Evolutionary conservation across 2,113 vertebrate species (phyloP).

Genomic region (Gasterosteus aculeatus): DNA sequence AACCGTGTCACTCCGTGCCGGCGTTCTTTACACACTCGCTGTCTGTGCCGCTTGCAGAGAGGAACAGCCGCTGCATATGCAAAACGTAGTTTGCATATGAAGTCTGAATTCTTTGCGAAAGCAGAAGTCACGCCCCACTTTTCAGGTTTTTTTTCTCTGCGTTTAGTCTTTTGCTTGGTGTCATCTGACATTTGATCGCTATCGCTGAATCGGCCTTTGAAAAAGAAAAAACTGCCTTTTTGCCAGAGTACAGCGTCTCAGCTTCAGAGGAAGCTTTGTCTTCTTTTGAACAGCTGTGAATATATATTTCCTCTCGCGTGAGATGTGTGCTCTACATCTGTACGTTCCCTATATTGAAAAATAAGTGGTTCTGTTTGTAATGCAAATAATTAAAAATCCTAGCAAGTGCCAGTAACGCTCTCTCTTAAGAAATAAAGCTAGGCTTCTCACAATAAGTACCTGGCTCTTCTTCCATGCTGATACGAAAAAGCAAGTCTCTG

Average conservation of each 20-base stretch:
- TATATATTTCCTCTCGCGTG: not conserved
- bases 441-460: slow-evolving; percentile 32
- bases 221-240: slow-evolving; percentile 6
- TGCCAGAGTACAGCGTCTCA: not conserved
- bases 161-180: slow-evolving; percentile 22
- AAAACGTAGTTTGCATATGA: not conserved
- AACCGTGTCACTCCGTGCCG: slow-evolving; percentile 55
- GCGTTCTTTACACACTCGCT: slow-evolving; percentile 44
- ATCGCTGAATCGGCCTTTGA: slow-evolving; percentile 22
- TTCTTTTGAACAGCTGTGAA: slow-evolving; percentile 32
- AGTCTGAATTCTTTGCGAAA: not conserved
- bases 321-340: not conserved
- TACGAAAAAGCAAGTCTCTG: slow-evolving; percentile 22
- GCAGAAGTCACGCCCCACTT: too few species aligned
- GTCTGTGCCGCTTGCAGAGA: slow-evolving; percentile 39
- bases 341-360: slow-evolving; percentile 6
- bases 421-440: slow-evolving; percentile 1
- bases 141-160: not conserved
- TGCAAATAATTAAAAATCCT: slow-evolving; percentile 38
- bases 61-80: slow-evolving; percentile 7
- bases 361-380: slow-evolving; percentile 23
- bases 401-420: slow-evolving; percentile 14
- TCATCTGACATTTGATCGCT: slow-evolving; percentile 36
- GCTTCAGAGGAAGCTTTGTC: slow-evolving; percentile 15
- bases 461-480: not conserved